Base-by-base conservation (phyloP, 2,113 vertebrate species). In the Orcinus orca region DNA sequence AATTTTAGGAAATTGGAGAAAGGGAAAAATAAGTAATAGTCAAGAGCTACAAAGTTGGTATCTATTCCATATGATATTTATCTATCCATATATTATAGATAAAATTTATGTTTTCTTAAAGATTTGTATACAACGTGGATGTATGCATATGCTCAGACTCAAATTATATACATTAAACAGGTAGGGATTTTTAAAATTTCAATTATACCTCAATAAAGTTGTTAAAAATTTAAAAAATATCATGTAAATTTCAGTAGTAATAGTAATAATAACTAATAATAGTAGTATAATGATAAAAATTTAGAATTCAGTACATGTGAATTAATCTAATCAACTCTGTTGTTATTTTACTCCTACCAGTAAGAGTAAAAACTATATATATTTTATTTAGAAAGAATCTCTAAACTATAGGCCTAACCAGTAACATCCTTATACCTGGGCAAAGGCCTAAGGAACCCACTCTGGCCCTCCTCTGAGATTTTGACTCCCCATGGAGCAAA, bases 1-100 rank as follows among this genome's bases (percentile, higher is more conserved):
- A 55, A 90, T 67, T 18, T 90, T 79, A 73, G 5, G 7, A 89
- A n/a, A 62, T 83, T 80, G n/a, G 5, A 14, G n/a, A 80, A 91
- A 96, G 0, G 5, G 8, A 58, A 60, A 31, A 1, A 84, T 63
- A 86, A 47, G 3, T 31, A 74, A 63, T 23, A 26, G 47, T 53
- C 8, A 84, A 93, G 26, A 83, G 6, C 12, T 60, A 38, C 1
- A 82, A 47, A 87, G 50, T 31, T 53, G 31, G 18, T 70, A 63
- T 62, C 10, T 60, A 26, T 65, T 12, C 11, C n/a, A 74, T 23
- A 67, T 44, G 3, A n/a, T 55, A 36, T 55, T 58, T 80, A 80
- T 15, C 33, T n/a, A 60, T 68, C 3, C 8, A 68, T 85, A 44
- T 74, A 26, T 23, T 8, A 82, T 36, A 65, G 13, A 79, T n/a